Evolutionary conservation across 2,113 vertebrate genomes (phyloP), one percentile per base, ranked within the genome.

Genomic region (Toxotes chatareus): DNA sequence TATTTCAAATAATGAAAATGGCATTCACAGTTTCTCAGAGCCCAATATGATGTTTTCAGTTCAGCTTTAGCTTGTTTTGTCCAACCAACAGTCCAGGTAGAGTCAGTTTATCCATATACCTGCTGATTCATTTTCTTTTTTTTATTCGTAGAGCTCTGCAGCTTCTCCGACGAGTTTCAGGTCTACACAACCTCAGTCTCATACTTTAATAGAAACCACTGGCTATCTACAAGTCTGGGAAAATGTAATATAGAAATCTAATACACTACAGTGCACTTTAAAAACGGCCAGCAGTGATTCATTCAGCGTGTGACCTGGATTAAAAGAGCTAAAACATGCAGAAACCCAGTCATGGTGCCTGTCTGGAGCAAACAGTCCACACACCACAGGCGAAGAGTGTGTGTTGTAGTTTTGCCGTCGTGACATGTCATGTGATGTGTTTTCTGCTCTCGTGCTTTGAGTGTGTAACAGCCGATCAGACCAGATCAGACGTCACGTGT

Each of bases 271-370:
- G 9, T 9, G 1, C 23, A 10, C 7, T 65, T 51, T 14, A 16
- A 5, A 42, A 14, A 31, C 1, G n/a, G 5, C 3, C 32, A 23
- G 44, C 36, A 4, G 40, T 14, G 57, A 63, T 32, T 16, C 9
- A 1, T 23, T 56, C 7, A 46, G 32, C 19, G 66, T 78, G 16
- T 38, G n/a, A 63, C 3, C 51, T 56, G 8, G 21, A 6, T 73
- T 49, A 21, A 49, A 72, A 36, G 47, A 40, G 38, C 53, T 53
- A 38, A 79, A 80, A 75, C 79, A 61, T 82, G 83, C 88, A 76
- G 23, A 59, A 23, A 44, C 2, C 19, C 78, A 78, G 64, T 42
- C 21, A 5, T 36, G 56, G 47, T 46, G 7, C 65, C 49, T 23
- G 1, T 44, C 40, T 44, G 55, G 40, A 60, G 55, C 64, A 55